Percentiles rank a stretch among this genome's conserved stretches.
Conservation (phyloP, 2,888 invertebrate species). For the Aphodius sticticus region DNA sequence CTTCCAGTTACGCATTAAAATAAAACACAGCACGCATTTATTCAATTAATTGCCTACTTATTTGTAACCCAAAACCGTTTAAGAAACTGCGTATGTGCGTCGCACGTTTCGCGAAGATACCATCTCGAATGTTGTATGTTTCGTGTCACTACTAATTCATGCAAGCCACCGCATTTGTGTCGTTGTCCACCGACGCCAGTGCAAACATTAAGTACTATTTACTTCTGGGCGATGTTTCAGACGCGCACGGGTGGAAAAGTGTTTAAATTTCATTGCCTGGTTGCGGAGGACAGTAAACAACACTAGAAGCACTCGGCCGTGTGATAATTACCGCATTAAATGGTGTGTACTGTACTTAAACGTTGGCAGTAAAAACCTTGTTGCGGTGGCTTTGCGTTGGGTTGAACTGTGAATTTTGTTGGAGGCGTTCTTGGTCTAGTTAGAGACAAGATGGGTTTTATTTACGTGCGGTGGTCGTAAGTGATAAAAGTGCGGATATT, state of each 20-base stretch:
- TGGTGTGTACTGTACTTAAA: background rate
- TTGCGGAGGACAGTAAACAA: background rate
- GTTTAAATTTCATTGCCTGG: background rate
- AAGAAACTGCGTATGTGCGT: background rate
- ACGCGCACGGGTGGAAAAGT: background rate
- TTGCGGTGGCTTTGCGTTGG: background rate
- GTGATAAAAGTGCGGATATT: background rate
- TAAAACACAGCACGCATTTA: background rate
- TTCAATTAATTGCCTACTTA: background rate
- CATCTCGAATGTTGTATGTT: background rate
- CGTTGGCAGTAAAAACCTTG: background rate
- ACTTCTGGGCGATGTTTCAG: background rate
- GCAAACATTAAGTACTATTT: background rate
- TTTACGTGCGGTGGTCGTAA: background rate
- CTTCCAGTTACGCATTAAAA: background rate
- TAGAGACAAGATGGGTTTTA: background rate
- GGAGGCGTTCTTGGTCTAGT: background rate
- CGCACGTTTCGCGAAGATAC: background rate
- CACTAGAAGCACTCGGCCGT: background rate
- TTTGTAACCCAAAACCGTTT: background rate
- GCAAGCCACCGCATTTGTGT: background rate
- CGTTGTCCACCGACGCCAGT: background rate
- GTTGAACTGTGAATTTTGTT: background rate
- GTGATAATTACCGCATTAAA: constrained; percentile 4
- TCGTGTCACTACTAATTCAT: background rate